phyloP scores from a whole-genome alignment of 2,888 invertebrate genomes.

The Odontothrips loti region DNA sequence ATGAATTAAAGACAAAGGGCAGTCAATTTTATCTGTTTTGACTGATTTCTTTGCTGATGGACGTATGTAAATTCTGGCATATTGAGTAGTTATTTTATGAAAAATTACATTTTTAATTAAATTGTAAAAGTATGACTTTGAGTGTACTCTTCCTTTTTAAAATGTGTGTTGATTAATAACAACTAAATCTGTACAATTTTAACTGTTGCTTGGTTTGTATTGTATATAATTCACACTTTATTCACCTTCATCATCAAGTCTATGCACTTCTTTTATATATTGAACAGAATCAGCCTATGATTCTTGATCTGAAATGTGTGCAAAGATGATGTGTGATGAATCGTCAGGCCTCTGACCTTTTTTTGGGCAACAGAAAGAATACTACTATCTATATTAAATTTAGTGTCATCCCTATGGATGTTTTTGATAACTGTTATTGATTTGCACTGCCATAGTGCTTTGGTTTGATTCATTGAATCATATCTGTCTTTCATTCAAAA shows the following conservation, averaged over 20 bases:
- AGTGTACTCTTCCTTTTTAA: conserved; percentile 2
- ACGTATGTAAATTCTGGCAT: neutral
- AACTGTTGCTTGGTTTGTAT: conserved; percentile 23
- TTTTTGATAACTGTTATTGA: neutral
- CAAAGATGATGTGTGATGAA: no score
- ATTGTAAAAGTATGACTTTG: conserved; percentile 6
- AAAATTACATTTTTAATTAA: conserved; percentile 11
- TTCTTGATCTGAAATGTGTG: neutral
- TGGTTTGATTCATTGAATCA: neutral
- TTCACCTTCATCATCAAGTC: neutral
- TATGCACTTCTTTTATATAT: neutral
- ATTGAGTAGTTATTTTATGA: conserved; percentile 15
- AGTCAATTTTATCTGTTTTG: conserved; percentile 2
- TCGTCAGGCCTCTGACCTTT: neutral
- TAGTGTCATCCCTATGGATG: neutral
- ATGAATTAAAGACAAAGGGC: neutral
- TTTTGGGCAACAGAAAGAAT: neutral
- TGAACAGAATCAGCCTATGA: neutral
- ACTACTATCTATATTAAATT: neutral
- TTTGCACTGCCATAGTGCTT: neutral
- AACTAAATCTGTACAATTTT: conserved; percentile 3
- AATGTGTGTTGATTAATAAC: conserved; percentile 7
- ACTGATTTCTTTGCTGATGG: conserved; percentile 18
- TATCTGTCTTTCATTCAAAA: neutral
- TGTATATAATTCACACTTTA: conserved; percentile 3